A percentile compares a stretch with the other conserved stretches of the same genome.
phyloP scores from a whole-genome alignment of 2,888 invertebrate species.

The Tryphoninae sp. region DNA sequence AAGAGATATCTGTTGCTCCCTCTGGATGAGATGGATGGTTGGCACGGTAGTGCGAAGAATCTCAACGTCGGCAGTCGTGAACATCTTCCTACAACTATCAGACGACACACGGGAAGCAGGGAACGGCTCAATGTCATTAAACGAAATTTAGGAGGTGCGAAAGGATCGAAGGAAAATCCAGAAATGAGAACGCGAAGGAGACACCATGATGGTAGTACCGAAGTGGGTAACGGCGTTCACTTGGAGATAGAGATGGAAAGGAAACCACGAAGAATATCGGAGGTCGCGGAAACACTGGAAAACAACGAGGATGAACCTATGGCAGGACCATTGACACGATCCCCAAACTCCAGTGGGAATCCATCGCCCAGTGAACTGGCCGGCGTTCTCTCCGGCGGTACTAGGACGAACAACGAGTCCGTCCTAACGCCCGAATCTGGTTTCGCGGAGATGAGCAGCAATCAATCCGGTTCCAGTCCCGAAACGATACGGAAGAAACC shows the following conservation, averaged over 20 bases:
- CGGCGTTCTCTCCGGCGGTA: neutral
- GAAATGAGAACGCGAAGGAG: conserved; percentile 71
- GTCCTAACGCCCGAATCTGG: conserved; percentile 73
- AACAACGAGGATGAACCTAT: conserved; percentile 21
- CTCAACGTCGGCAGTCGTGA: conserved; percentile 64
- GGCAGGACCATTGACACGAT: neutral
- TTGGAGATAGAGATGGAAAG: conserved; percentile 64
- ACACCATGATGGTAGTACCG: conserved; percentile 33
- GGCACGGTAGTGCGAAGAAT: conserved; percentile 64
- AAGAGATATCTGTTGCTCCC: conserved; percentile 69
- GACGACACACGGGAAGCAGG: conserved; percentile 70
- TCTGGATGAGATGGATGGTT: conserved; percentile 67
- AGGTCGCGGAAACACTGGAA: conserved; percentile 38
- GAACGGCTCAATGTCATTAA: conserved; percentile 82
- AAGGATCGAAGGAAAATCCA: conserved; percentile 82
- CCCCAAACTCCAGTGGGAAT: conserved; percentile 37
- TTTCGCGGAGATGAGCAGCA: conserved; percentile 69
- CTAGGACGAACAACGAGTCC: conserved; percentile 52
- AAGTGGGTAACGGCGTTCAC: conserved; percentile 23
- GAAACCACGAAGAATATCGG: conserved; percentile 37
- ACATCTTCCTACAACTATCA: conserved; percentile 57
- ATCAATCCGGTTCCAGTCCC: conserved; percentile 68
- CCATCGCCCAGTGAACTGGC: conserved; percentile 53
- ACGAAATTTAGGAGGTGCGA: conserved; percentile 82
- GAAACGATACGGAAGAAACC: conserved; percentile 65